Percentiles rank a stretch among this genome's conserved stretches.
Conservation (phyloP, 2,888 invertebrate species). For the Cephus sareptanus region DNA sequence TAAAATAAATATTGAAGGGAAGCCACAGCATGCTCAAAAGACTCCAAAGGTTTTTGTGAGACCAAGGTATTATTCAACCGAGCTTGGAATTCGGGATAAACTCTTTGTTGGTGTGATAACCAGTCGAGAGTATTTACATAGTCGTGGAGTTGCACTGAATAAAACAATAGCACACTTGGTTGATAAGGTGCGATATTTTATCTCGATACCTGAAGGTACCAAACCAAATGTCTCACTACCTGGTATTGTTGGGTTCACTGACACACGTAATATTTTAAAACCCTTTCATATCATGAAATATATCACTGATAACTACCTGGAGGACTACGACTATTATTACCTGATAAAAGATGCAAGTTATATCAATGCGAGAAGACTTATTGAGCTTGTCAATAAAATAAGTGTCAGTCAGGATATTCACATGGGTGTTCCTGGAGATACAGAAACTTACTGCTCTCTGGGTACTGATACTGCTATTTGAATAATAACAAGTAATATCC, state of each 20-base stretch:
- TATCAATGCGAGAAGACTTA: slow-evolving; percentile 82
- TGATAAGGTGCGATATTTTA: slow-evolving; percentile 86
- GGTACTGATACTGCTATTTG: slow-evolving; percentile 67
- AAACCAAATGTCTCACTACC: slow-evolving; percentile 71
- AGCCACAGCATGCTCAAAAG: slow-evolving; percentile 66
- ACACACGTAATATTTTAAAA: slow-evolving; percentile 78
- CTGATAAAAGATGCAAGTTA: slow-evolving; percentile 87
- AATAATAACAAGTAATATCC: neutral
- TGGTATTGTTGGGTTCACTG: slow-evolving; percentile 89
- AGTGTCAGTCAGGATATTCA: slow-evolving; percentile 89
- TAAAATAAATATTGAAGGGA: slow-evolving; percentile 65
- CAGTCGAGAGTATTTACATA: slow-evolving; percentile 77
- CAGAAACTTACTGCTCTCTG: slow-evolving; percentile 76
- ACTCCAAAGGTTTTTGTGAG: slow-evolving; percentile 76
- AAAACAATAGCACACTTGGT: slow-evolving; percentile 86
- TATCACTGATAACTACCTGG: slow-evolving; percentile 87
- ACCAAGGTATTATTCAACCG: slow-evolving; percentile 94
- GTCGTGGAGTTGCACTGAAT: slow-evolving; percentile 86
- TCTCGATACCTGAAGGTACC: slow-evolving; percentile 68
- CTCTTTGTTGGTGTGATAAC: slow-evolving; percentile 89
- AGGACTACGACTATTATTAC: slow-evolving; percentile 94
- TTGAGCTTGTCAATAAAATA: slow-evolving; percentile 78
- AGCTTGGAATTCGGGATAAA: slow-evolving; percentile 91
- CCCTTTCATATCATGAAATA: slow-evolving; percentile 92
- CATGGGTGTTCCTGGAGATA: slow-evolving; percentile 76